Evolutionary conservation across 2,888 invertebrate genomes (phyloP).

Genomic region (Calliscelio sp.): DNA sequence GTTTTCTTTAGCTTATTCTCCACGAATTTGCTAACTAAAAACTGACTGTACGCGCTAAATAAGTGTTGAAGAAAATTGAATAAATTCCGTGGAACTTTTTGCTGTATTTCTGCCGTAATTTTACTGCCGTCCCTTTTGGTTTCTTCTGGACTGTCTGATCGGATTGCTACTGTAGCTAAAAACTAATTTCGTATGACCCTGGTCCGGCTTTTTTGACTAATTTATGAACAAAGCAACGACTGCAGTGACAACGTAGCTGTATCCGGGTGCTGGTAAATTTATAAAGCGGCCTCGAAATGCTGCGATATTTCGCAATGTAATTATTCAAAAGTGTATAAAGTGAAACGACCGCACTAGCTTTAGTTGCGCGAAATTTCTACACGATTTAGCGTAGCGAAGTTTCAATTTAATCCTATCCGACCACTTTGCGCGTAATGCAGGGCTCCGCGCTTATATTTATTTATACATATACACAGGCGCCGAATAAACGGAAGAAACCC

Average conservation of each 20-base stretch:
- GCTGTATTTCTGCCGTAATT: background rate
- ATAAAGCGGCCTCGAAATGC: constrained; percentile 51
- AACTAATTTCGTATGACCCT: constrained; percentile 36
- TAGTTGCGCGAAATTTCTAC: constrained; percentile 66
- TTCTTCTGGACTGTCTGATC: constrained; percentile 22
- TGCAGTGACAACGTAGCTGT: constrained; percentile 35
- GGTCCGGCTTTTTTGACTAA: constrained; percentile 48
- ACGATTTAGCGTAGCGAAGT: constrained; percentile 71
- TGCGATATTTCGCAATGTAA: constrained; percentile 61
- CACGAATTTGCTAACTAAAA: no score
- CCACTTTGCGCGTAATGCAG: constrained; percentile 67
- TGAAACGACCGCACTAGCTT: constrained; percentile 64
- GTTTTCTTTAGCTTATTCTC: no score
- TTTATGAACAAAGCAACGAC: constrained; percentile 45
- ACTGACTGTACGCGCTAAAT: no score
- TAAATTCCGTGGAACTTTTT: constrained; percentile 4
- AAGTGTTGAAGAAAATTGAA: constrained; percentile 1
- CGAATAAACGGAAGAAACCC: constrained; percentile 68
- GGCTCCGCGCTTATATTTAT: constrained; percentile 63
- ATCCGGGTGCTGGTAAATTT: constrained; percentile 33
- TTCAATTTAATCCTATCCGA: constrained; percentile 70
- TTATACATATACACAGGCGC: constrained; percentile 58
- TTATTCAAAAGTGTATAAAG: constrained; percentile 71
- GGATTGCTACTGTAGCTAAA: constrained; percentile 36
- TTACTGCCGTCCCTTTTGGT: background rate